phyloP scores from a whole-genome alignment of 1,140 invertebrate genomes.

The Trissolcus basalis region DNA sequence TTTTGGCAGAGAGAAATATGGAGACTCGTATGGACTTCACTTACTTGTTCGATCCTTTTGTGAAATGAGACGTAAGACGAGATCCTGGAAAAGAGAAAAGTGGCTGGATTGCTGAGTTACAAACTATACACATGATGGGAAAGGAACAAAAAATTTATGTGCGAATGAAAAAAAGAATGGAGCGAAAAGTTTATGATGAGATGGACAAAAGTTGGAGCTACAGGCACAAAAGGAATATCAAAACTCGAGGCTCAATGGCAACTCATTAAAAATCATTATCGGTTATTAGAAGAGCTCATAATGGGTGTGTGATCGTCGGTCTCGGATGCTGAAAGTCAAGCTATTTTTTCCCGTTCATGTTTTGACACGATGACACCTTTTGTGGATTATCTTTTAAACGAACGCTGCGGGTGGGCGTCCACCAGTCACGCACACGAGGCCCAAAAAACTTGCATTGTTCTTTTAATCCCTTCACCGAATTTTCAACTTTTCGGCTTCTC shows the following conservation, averaged over 20 bases:
- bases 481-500: slow-evolving; percentile 53
- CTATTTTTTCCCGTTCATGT: slow-evolving; percentile 62
- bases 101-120: too few species aligned
- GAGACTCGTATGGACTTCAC: too few species aligned
- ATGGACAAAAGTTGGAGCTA: too few species aligned
- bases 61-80: too few species aligned
- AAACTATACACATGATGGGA: too few species aligned
- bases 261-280: slow-evolving; percentile 23
- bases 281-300: slow-evolving; percentile 22
- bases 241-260: slow-evolving; percentile 25
- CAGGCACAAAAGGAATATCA: neutral
- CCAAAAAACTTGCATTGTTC: slow-evolving; percentile 52
- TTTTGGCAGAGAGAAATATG: too few species aligned
- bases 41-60: too few species aligned
- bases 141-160: too few species aligned
- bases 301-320: slow-evolving; percentile 24
- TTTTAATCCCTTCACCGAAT: slow-evolving; percentile 63
- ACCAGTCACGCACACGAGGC: slow-evolving; percentile 52
- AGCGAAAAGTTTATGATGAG: too few species aligned
- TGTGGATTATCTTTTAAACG: slow-evolving; percentile 73
- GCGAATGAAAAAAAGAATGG: too few species aligned
- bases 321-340: slow-evolving; percentile 63
- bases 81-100: too few species aligned
- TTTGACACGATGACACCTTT: slow-evolving; percentile 73
- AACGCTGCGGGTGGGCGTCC: slow-evolving; percentile 65